Evolutionary conservation across 1,140 invertebrate species (phyloP), one percentile per base, ranked within the genome.

Genomic region (Drosophila simulans): DNA sequence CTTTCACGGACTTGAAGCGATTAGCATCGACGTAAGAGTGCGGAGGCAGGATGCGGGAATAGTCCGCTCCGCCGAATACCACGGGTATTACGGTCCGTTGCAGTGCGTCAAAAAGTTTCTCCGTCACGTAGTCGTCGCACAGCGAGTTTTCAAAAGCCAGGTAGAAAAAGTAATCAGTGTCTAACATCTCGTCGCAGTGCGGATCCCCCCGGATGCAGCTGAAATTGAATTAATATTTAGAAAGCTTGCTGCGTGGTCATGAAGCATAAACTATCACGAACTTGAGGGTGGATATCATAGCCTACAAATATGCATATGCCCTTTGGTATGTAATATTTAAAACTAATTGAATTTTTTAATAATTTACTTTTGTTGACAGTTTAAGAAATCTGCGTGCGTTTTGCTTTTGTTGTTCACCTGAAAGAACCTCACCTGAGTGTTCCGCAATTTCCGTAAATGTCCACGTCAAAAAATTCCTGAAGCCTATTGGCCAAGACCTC

Each of bases 361-460:
- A 0, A 27, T 27, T 7, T 27, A 27, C 7, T 27, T 27, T 27
- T 27, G 1, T 27, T 7, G 27, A 27, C 5, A 27, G 5, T 5
- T 27, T 3, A 31, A 8, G 31, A 10, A 10, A 31, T 7, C 31
- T 31, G 31, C 31, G 8, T 31, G 7, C 31, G 7, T 15, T 11
- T 31, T 49, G 8, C 10, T 11, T 11, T 13, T 15, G 48, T 45
- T 15, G 5, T 7, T 42, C n/a, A 20, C 13, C 4, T 13, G 5
- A 27, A 27, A 27, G 25, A 5, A 5, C 2, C 22, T 48, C 25
- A 92, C 91, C 70, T 88, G 1, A 91, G 66, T 0, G 48, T 59
- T 1, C 94, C 93, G 78, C 96, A 96, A 1, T 79, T 89, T 8
- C 95, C 95, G 78, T 94, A 96, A n/a, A 96, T 93, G 81, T 96